A percentile compares a stretch with the other conserved stretches of the same genome.
These are phyloP conservation scores for Gulo gulo DNA, from an alignment of 2,113 vertebrate species.

Conservation along the genomic window DNA sequence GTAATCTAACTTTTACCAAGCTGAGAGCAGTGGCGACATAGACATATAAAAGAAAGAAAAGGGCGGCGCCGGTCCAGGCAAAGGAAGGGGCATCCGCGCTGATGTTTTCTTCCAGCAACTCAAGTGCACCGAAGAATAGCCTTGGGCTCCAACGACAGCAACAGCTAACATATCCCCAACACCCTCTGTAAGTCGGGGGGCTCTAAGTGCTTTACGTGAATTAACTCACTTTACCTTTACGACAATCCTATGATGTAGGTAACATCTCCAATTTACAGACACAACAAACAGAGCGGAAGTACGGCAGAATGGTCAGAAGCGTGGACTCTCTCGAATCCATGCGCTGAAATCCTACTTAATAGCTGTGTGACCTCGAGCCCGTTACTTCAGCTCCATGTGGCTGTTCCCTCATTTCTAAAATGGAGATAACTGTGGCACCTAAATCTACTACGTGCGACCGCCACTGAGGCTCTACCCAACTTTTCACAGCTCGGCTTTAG, in stretches of 20 bases:
- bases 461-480: background rate
- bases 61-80: background rate
- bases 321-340: background rate
- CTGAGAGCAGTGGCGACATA: background rate
- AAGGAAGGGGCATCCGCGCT: too few relatives aligned
- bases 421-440: background rate
- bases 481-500: background rate
- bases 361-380: background rate
- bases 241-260: background rate
- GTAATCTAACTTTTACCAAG: background rate
- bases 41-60: background rate
- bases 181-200: background rate
- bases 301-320: background rate
- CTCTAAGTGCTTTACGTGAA: background rate
- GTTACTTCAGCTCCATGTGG: background rate
- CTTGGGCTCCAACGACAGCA: background rate
- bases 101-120: background rate
- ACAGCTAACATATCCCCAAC: background rate
- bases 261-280: background rate
- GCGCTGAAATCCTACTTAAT: background rate
- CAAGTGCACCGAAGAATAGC: background rate
- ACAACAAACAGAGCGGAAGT: background rate
- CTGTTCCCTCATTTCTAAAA: background rate
- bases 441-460: background rate
- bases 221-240: background rate